Conservation (phyloP, 2,888 invertebrate genomes). For the Megamerina dolium region DNA sequence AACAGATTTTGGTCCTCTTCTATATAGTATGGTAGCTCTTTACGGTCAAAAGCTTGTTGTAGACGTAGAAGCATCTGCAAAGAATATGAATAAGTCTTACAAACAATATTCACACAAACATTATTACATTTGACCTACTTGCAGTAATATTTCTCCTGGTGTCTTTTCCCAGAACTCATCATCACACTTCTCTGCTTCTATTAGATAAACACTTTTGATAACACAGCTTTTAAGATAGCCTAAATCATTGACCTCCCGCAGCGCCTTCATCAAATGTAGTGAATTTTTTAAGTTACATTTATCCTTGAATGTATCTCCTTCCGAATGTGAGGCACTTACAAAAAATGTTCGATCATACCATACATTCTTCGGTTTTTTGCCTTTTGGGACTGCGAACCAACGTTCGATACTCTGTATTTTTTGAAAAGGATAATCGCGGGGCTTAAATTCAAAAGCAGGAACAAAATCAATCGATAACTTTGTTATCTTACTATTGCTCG, state of each 20-base stretch:
- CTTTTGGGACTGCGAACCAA: slow-evolving; percentile 32
- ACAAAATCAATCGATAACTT: slow-evolving; percentile 36
- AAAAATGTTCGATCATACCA: slow-evolving; percentile 20
- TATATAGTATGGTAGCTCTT: no score
- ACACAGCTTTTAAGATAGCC: slow-evolving; percentile 27
- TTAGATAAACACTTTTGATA: slow-evolving; percentile 29
- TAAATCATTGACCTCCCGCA: slow-evolving; percentile 24
- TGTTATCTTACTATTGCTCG: slow-evolving; percentile 8
- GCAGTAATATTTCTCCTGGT: slow-evolving; percentile 12
- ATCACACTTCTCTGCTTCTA: slow-evolving; percentile 10
- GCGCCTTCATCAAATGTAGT: slow-evolving; percentile 30
- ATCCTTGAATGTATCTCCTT: slow-evolving; percentile 21
- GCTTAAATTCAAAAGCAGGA: slow-evolving; percentile 27
- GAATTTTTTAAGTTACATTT: slow-evolving; percentile 30
- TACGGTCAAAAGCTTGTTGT: no score
- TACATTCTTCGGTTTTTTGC: slow-evolving; percentile 3
- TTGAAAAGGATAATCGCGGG: slow-evolving; percentile 16
- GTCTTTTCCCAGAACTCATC: slow-evolving; percentile 20
- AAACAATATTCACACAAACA: no score
- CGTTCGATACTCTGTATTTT: neutral
- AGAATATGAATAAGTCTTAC: no score
- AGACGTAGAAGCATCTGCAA: no score
- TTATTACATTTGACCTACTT: no score
- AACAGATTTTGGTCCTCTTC: no score
- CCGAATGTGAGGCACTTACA: slow-evolving; percentile 27